Percentiles rank a stretch among this genome's conserved stretches.
Evolutionary conservation across 2,888 invertebrate genomes (phyloP).

Genomic region (Terebella lapidaria): DNA sequence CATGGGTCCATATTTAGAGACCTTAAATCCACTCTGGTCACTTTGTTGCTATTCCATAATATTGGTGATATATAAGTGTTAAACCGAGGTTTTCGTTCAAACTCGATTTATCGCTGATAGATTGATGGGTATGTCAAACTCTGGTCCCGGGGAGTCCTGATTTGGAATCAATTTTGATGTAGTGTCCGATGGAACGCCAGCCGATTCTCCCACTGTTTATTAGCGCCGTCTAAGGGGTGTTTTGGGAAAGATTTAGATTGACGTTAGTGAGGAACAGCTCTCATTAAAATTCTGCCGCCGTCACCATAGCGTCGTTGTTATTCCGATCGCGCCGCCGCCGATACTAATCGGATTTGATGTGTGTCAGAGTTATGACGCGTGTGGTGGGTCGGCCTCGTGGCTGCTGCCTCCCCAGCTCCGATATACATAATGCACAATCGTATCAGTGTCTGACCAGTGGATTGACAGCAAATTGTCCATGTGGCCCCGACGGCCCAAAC

Average conservation of each 20-base stretch:
- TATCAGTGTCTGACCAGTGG: slow-evolving; percentile 7
- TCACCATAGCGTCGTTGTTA: slow-evolving; percentile 15
- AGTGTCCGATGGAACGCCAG: background rate
- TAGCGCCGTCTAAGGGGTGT: background rate
- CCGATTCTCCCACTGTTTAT: background rate
- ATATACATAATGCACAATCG: slow-evolving; percentile 14
- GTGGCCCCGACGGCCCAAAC: slow-evolving; percentile 3
- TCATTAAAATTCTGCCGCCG: slow-evolving; percentile 7
- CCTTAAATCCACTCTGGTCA: too few relatives aligned
- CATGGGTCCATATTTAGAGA: too few relatives aligned
- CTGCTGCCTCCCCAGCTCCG: background rate
- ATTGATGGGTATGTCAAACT: background rate
- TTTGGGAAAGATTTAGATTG: slow-evolving; percentile 2
- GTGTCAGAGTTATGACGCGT: slow-evolving; percentile 15
- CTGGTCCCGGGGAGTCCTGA: too few relatives aligned
- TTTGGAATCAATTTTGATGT: background rate
- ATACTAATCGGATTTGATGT: slow-evolving; percentile 18
- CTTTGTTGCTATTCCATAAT: too few relatives aligned
- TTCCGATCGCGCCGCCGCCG: slow-evolving; percentile 7
- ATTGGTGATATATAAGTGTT: too few relatives aligned
- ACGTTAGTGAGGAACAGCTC: background rate
- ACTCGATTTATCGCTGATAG: too few relatives aligned
- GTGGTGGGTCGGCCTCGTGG: background rate
- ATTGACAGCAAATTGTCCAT: slow-evolving; percentile 20
- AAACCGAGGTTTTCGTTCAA: too few relatives aligned